These are phyloP conservation scores for Suricata suricatta DNA, from an alignment of 2,113 vertebrate genomes.

Conservation along the genomic window DNA sequence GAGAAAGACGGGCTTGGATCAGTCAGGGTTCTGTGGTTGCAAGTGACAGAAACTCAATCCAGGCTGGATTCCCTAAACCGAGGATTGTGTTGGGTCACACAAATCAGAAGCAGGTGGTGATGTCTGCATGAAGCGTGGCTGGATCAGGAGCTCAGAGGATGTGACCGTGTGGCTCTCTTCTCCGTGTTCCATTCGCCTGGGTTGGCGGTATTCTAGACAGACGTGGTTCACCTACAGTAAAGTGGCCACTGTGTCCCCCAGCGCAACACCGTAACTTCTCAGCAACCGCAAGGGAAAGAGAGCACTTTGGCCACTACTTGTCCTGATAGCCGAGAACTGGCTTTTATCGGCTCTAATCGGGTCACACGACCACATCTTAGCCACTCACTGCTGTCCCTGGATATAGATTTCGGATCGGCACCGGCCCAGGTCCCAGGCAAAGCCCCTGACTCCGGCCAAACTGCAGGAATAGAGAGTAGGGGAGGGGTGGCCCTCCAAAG, in stretches of 20 bases:
- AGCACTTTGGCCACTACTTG: no score
- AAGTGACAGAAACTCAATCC: neutral
- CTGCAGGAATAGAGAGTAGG: neutral
- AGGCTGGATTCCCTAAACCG: neutral
- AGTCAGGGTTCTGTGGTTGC: neutral
- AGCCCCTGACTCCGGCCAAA: neutral
- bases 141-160: neutral
- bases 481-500: neutral
- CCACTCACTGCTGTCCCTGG: neutral
- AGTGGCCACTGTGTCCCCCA: fast-evolving
- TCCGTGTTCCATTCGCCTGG: neutral
- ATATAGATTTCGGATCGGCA: neutral
- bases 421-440: neutral
- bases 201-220: neutral
- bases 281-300: neutral
- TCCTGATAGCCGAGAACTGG: neutral
- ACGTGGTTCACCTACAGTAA: neutral
- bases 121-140: neutral
- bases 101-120: neutral
- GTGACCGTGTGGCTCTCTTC: neutral
- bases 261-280: neutral
- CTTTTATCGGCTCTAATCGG: neutral
- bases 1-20: neutral
- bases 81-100: neutral
- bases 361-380: neutral